phyloP scores from a whole-genome alignment of 2,113 vertebrate genomes.

The Vidua chalybeata region DNA sequence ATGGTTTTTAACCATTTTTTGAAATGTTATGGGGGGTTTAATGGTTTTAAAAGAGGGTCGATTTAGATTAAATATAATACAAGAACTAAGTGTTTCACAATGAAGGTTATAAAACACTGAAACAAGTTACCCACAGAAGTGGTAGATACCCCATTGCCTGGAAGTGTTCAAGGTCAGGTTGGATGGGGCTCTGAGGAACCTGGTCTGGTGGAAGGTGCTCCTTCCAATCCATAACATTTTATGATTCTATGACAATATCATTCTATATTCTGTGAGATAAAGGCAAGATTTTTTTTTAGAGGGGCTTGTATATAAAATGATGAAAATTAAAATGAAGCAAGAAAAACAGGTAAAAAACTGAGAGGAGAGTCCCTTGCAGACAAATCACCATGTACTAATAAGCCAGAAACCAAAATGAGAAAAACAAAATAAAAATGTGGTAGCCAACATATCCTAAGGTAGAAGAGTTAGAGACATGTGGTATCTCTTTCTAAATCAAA shows the following conservation, averaged over 20 bases:
- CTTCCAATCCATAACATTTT: background rate
- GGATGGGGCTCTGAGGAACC: background rate
- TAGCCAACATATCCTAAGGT: background rate
- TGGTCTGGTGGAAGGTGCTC: background rate
- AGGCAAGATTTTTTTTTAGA: background rate
- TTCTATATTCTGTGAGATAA: background rate
- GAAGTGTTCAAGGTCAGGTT: background rate
- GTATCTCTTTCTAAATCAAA: background rate
- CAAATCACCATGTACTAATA: background rate
- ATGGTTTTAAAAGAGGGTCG: background rate
- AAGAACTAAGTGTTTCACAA: background rate
- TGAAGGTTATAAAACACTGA: background rate
- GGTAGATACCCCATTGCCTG: fast-evolving
- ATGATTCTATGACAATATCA: background rate
- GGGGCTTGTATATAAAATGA: constrained; percentile 11
- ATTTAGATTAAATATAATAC: background rate
- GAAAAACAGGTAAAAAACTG: background rate
- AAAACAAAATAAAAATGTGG: background rate
- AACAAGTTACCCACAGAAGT: background rate
- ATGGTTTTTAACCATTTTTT: fast-evolving
- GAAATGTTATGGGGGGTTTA: background rate
- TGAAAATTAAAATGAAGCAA: background rate
- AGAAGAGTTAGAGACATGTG: background rate
- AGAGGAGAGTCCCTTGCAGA: background rate
- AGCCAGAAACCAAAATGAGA: constrained; percentile 1